These are phyloP conservation scores for Cnemophilus loriae DNA, from an alignment of 2,113 vertebrate species.

Conservation along the genomic window DNA sequence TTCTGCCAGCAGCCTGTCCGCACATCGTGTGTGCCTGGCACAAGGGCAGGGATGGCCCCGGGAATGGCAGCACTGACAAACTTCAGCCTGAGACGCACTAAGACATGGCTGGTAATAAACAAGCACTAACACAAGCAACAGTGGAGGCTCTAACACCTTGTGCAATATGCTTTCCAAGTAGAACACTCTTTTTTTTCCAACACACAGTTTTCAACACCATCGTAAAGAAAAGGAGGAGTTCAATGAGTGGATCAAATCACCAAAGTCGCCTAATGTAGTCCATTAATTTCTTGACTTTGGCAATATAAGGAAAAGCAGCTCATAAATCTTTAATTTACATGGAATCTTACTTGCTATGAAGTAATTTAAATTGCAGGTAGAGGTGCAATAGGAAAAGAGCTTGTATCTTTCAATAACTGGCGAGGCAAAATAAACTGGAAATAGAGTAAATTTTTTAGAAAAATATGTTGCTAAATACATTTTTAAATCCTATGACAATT, in stretches of 20 bases:
- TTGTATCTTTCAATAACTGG: neutral
- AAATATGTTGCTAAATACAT: neutral
- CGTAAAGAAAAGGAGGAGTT: neutral
- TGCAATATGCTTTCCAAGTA: too few species aligned
- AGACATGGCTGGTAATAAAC: neutral
- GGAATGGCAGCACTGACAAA: fast-evolving
- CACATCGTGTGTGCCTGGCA: fast-evolving
- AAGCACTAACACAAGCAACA: too few species aligned
- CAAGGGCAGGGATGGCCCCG: neutral
- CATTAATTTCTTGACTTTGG: neutral
- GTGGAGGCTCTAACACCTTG: fast-evolving
- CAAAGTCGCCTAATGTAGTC: neutral
- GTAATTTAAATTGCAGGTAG: neutral
- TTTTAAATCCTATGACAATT: neutral
- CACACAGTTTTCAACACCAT: neutral
- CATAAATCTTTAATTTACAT: neutral
- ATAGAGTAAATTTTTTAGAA: neutral
- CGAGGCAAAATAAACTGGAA: neutral
- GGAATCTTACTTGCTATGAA: neutral
- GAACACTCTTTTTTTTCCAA: neutral
- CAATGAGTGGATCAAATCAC: neutral
- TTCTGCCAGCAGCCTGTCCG: neutral
- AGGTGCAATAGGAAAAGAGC: neutral
- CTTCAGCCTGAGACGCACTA: neutral
- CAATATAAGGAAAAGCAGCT: neutral